Percentiles rank a stretch among this genome's conserved stretches.
phyloP scores from a whole-genome alignment of 2,888 invertebrate genomes.

The Macrophya annulata region DNA sequence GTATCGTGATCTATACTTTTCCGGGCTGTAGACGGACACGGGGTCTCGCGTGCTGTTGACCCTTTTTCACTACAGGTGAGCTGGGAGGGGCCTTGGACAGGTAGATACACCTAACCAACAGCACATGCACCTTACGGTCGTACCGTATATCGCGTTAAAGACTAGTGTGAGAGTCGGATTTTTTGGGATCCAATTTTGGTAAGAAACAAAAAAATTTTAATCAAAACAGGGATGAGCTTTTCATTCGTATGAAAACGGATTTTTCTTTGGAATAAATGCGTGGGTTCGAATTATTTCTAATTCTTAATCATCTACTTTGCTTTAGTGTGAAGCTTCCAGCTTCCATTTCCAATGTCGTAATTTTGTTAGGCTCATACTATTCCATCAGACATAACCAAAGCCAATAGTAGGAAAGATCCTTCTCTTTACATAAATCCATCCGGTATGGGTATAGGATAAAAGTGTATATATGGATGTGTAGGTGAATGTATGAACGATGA shows the following conservation, averaged over 20 bases:
- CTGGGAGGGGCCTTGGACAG: slow-evolving; percentile 70
- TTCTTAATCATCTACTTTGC: no score
- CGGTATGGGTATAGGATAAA: neutral
- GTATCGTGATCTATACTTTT: slow-evolving; percentile 68
- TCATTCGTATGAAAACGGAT: neutral
- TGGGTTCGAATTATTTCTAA: neutral
- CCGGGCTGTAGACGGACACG: slow-evolving; percentile 54
- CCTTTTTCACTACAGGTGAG: slow-evolving; percentile 75
- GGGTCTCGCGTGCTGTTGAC: slow-evolving; percentile 72
- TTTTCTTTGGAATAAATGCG: neutral
- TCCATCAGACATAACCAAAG: neutral
- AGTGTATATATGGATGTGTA: neutral
- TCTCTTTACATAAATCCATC: neutral
- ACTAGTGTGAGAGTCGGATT: slow-evolving; percentile 18
- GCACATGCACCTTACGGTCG: slow-evolving; percentile 60
- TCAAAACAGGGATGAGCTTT: neutral
- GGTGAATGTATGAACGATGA: neutral
- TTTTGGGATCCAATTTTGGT: neutral
- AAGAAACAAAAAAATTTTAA: neutral
- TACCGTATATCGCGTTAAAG: neutral
- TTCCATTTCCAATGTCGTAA: neutral
- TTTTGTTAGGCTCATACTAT: neutral
- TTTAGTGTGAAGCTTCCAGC: neutral
- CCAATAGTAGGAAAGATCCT: neutral
- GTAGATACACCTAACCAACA: slow-evolving; percentile 70